Evolutionary conservation across 2,113 vertebrate genomes (phyloP).

Genomic region (Ameiurus melas): DNA sequence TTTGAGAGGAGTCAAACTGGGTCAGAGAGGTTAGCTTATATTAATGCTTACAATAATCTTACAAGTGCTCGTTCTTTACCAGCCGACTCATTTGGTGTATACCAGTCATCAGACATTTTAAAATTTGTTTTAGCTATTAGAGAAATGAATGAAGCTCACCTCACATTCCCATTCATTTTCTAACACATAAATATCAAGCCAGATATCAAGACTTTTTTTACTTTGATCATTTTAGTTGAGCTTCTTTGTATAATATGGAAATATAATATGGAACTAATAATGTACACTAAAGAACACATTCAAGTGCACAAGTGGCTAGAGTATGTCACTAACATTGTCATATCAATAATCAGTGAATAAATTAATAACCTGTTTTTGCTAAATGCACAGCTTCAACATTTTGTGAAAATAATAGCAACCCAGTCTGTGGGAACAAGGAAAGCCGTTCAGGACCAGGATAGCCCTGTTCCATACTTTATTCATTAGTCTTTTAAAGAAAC

Average conservation of each 20-base stretch:
- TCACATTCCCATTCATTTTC: neutral
- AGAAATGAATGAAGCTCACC: conserved; percentile 19
- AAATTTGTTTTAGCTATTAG: neutral
- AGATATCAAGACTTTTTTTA: neutral
- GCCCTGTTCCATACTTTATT: conserved; percentile 25
- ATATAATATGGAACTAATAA: neutral
- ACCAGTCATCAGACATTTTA: neutral
- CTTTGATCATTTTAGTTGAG: neutral
- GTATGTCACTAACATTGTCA: conserved; percentile 48
- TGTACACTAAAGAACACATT: neutral
- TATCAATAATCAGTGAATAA: conserved; percentile 29
- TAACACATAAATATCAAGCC: neutral
- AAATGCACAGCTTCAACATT: conserved; percentile 18
- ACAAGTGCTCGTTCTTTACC: conserved; percentile 3
- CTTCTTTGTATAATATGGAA: conserved; percentile 3
- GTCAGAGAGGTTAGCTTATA: neutral
- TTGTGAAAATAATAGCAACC: conserved; percentile 55
- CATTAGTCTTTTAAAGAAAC: conserved; percentile 45
- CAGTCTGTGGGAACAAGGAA: conserved; percentile 50
- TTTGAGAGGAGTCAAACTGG: neutral
- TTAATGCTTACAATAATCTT: neutral
- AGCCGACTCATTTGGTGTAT: neutral
- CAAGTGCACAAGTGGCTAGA: neutral
- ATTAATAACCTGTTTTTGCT: conserved; percentile 44
- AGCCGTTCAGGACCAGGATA: conserved; percentile 52